Evolutionary conservation across 1,140 invertebrate genomes (phyloP), one percentile per base, ranked within the genome.

Genomic region (Drosophila nigrodunni): DNA sequence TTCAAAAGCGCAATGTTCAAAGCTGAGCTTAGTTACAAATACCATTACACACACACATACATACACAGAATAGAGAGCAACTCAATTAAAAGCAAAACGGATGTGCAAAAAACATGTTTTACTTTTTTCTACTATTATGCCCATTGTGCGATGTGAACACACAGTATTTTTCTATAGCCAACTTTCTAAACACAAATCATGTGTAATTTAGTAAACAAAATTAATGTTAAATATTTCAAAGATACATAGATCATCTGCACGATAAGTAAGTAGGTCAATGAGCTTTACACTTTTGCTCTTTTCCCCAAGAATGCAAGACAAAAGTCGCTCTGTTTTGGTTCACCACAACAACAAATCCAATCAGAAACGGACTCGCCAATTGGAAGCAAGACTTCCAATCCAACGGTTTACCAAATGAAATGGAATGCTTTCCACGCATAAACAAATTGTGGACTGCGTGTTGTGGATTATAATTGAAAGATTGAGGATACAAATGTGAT

Each of bases 401-500:
- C 50, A 50, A 58, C 49, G 34, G 25, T 62, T 37, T 37, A 69
- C 41, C 43, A 50, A 35, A 41, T 34, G 44, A 30, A 30, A 30
- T 30, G 3, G 11, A 30, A 10, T 49, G 52, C 21, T 50, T 41
- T 52, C 41, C 44, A 57, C 43, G 37, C 52, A 65, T 57, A 65
- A 49, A 50, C 54, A 50, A 64, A 72, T 44, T 18, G n/a, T 34
- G 52, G 37, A 50, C 37, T 78, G 71, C 74, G 78, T 86, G 71
- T 60, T 86, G 71, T 60, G 44, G 79, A 72, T 69, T 35, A 52
- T 77, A 86, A 82, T 69, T 82, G 72, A 85, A 83, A 85, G 60
- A 65, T 52, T 39, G 74, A 68, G 50, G 41, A 64, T 46, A 50
- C 21, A 67, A 68, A 74, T 55, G 58, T 58, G 69, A 72, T 85